Conservation (phyloP, 2,113 vertebrate species). For the Protobothrops flavoviridis region DNA sequence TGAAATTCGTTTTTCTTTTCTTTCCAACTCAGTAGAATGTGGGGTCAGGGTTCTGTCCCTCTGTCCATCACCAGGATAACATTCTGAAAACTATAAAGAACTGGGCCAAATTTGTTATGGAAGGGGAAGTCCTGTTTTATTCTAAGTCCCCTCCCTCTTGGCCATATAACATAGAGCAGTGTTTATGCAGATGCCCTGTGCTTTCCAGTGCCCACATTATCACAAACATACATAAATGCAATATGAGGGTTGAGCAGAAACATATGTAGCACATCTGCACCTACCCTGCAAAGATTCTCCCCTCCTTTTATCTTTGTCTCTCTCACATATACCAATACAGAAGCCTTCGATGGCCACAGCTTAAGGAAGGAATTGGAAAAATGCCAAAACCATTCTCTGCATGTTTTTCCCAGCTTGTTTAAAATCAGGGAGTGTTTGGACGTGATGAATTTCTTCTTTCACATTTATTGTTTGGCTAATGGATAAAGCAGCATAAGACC, state of each 20-base stretch:
- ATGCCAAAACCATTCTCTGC: background rate
- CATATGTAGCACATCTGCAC: background rate
- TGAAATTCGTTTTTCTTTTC: constrained; percentile 5
- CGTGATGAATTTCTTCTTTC: background rate
- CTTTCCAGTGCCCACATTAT: background rate
- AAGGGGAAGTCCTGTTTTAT: background rate
- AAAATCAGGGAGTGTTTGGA: constrained; percentile 10
- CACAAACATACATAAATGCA: background rate
- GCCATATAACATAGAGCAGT: background rate
- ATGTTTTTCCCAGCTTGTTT: background rate
- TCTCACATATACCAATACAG: background rate
- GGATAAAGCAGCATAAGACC: constrained; percentile 3
- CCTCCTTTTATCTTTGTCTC: background rate
- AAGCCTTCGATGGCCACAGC: background rate
- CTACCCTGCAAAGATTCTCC: background rate
- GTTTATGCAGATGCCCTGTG: background rate
- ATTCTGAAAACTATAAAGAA: background rate
- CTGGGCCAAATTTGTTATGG: background rate
- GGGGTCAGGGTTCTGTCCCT: background rate
- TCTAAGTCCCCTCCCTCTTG: background rate
- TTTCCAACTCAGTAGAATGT: background rate
- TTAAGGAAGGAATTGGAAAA: background rate
- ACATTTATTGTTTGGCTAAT: constrained; percentile 2
- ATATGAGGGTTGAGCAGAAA: background rate
- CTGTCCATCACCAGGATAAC: background rate